These are phyloP conservation scores for Orchesella flavescens DNA, from an alignment of 2,888 invertebrate genomes.

Conservation along the genomic window DNA sequence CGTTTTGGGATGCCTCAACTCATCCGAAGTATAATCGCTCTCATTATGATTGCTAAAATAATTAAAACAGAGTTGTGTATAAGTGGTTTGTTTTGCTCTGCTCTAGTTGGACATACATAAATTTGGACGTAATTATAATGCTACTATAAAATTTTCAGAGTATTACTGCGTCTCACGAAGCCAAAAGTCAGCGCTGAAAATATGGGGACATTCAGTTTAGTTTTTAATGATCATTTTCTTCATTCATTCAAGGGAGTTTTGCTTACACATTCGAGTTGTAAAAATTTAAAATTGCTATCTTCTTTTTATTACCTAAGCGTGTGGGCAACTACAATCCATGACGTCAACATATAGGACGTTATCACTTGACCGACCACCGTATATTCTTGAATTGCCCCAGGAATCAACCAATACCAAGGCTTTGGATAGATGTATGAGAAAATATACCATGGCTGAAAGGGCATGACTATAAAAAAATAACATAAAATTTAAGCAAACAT, in stretches of 20 bases:
- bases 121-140: not conserved
- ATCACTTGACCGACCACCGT: conserved; percentile 51
- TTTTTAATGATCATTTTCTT: too few relatives aligned
- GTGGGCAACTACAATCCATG: conserved; percentile 58
- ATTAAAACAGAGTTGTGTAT: not conserved
- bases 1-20: conserved; percentile 2
- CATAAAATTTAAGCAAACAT: too few relatives aligned
- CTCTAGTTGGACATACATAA: not conserved
- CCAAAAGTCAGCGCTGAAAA: conserved; percentile 52
- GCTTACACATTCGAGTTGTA: too few relatives aligned
- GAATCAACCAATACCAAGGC: conserved; percentile 61
- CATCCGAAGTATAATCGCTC: conserved; percentile 45
- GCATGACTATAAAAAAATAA: conserved; percentile 44
- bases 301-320: conserved; percentile 8
- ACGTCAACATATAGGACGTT: conserved; percentile 26
- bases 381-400: conserved; percentile 63
- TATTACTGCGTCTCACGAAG: conserved; percentile 56
- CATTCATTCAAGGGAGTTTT: too few relatives aligned
- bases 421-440: conserved; percentile 49
- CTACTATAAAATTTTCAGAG: not conserved
- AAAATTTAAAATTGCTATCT: too few relatives aligned
- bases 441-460: conserved; percentile 57
- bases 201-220: too few relatives aligned
- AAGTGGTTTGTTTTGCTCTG: too few relatives aligned
- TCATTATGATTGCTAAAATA: conserved; percentile 49